phyloP scores from a whole-genome alignment of 1,140 invertebrate genomes.

The Plutomurus gul region DNA sequence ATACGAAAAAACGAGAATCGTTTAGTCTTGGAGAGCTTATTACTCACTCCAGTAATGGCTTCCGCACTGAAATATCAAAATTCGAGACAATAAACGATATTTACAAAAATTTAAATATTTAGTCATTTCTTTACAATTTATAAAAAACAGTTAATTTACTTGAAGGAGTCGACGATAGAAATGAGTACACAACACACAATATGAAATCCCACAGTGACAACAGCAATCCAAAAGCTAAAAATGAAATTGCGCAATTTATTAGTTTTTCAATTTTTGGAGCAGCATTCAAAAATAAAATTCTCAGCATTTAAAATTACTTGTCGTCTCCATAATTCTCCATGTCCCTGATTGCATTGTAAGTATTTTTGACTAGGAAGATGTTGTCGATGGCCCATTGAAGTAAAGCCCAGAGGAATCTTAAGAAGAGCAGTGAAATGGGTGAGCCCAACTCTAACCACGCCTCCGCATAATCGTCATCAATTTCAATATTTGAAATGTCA shows the following conservation, averaged over 20 bases:
- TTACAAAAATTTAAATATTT: background rate
- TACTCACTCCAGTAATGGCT: background rate
- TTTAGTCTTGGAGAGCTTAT: background rate
- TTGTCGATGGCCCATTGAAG: constrained; percentile 30
- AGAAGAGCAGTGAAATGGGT: background rate
- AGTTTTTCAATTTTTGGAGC: background rate
- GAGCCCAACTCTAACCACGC: constrained; percentile 22
- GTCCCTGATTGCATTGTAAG: background rate
- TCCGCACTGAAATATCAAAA: constrained; percentile 1
- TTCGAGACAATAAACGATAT: background rate
- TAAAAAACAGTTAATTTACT: background rate
- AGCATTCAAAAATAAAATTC: too few relatives aligned
- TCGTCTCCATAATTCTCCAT: background rate
- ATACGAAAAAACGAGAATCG: background rate
- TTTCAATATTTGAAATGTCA: too few relatives aligned
- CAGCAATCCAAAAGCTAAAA: constrained; percentile 6
- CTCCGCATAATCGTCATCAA: background rate
- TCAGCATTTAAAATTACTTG: too few relatives aligned
- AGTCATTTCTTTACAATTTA: background rate
- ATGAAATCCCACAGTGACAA: background rate
- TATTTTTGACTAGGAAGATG: constrained; percentile 28
- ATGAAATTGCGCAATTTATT: background rate
- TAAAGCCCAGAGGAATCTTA: background rate
- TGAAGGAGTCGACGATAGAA: constrained; percentile 22
- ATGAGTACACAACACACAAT: background rate